These are phyloP conservation scores for Hypsopygia costalis DNA, from an alignment of 2,888 invertebrate genomes.

Conservation along the genomic window DNA sequence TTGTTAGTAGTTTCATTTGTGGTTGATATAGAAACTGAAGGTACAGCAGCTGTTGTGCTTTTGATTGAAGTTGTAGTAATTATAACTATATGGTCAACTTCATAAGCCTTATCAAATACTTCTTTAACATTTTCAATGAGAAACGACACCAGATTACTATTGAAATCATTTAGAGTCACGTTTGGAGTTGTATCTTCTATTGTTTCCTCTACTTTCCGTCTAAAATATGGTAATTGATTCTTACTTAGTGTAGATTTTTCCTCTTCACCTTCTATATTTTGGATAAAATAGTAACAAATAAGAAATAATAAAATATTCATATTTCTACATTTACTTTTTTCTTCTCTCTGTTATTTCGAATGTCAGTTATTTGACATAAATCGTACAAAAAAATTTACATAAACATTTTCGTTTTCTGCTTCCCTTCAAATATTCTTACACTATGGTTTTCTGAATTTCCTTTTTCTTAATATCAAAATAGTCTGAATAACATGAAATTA, in stretches of 20 bases:
- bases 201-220: slow-evolving; percentile 43
- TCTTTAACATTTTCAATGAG: slow-evolving; percentile 51
- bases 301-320: slow-evolving; percentile 21
- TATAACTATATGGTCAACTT: slow-evolving; percentile 3
- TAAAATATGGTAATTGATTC: slow-evolving; percentile 41
- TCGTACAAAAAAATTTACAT: too few species aligned
- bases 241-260: slow-evolving; percentile 28
- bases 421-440: too few species aligned
- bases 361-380: too few species aligned
- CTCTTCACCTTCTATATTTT: slow-evolving; percentile 11
- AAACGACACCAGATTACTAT: slow-evolving; percentile 43
- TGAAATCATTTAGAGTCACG: slow-evolving; percentile 26
- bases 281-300: slow-evolving; percentile 15
- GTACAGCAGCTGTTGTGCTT: too few species aligned
- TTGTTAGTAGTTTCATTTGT: too few species aligned
- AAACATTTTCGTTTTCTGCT: too few species aligned
- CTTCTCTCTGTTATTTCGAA: not conserved
- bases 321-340: slow-evolving; percentile 14
- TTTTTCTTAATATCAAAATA: too few species aligned
- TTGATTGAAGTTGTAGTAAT: too few species aligned
- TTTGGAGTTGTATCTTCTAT: slow-evolving; percentile 25
- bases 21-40: too few species aligned
- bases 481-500: too few species aligned
- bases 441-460: too few species aligned
- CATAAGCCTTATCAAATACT: slow-evolving; percentile 40